Base-by-base conservation (phyloP, 2,888 invertebrate genomes). In the Leucophora obtusa region DNA sequence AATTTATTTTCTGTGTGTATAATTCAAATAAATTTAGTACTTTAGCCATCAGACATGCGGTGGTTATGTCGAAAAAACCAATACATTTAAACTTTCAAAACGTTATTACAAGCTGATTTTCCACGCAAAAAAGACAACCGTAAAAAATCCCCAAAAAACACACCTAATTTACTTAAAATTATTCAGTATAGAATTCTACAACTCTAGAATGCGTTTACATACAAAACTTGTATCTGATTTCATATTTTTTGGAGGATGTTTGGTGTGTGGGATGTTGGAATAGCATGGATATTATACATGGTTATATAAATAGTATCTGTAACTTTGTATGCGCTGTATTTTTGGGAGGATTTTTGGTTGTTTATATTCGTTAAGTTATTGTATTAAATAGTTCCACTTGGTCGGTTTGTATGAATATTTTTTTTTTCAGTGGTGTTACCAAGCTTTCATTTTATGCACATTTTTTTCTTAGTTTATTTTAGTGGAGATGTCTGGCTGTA, bases 11-110 rank as follows among this genome's bases (percentile, higher is more conserved):
- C n/a, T n/a, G n/a, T n/a, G n/a, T n/a, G n/a, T 87, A 88, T 87
- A 88, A 88, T 88, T 88, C 88, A 88, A 87, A 87, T 88, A 87
- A 88, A 87, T 87, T 88, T 87, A 87, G 84, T 85, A 86, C 85
- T 86, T 86, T 62, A 47, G 60, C 53, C 56, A 68, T 62, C 87
- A 85, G 87, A 86, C 86, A 87, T 87, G 87, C 88, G 86, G 85
- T 87, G 85, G 83, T 79, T 62, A 50, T 18, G 43, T 60, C 62
- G 51, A 70, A 17, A 60, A 65, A 76, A 66, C 68, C 58, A 56
- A 68, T 59, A 59, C 63, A 73, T 35, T 56, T 10, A 1, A 47
- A 28, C 28, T 6, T 28, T 38, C 38, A 62, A 38, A 62, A 17
- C 3, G 11, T 28, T 5, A 15, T 10, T 63, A 14, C 50, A 28